Conservation (phyloP, 2,797 vertebrate genomes). For the Neosalanx taihuensis region DNA sequence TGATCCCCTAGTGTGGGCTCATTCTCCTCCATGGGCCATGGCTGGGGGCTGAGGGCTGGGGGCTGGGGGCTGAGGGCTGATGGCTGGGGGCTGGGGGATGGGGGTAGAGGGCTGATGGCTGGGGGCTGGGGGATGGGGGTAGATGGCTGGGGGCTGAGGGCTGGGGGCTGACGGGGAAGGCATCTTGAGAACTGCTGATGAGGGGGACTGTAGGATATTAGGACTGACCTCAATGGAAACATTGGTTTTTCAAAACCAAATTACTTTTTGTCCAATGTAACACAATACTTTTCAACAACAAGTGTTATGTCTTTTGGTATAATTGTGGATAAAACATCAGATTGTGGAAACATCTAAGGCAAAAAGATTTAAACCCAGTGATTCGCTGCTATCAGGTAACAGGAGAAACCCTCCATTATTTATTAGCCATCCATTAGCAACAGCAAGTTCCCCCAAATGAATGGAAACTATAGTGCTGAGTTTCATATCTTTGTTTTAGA, state of each 20-base stretch:
- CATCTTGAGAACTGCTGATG: constrained; percentile 22
- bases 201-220: constrained; percentile 8
- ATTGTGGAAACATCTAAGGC: constrained; percentile 4
- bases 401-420: constrained; percentile 21
- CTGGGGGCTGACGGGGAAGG: neutral
- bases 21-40: neutral
- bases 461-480: neutral
- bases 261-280: neutral
- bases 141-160: too few species aligned
- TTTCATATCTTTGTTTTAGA: constrained; percentile 4
- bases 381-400: constrained; percentile 21
- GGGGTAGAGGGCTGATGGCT: too few species aligned
- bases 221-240: neutral
- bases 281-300: neutral
- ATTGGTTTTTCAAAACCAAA: neutral
- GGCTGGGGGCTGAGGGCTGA: too few species aligned
- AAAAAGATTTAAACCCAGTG: constrained; percentile 18
- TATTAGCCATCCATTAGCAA: constrained; percentile 18
- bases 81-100: too few species aligned
- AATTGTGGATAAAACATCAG: constrained; percentile 4
- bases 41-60: too few species aligned
- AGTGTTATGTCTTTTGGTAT: neutral
- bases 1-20: constrained; percentile 1
- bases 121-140: too few species aligned
- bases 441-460: constrained; percentile 11